Percentiles rank a stretch among this genome's conserved stretches.
These are phyloP conservation scores for Dinoponera quadriceps DNA, from an alignment of 1,140 invertebrate species.

Conservation along the genomic window DNA sequence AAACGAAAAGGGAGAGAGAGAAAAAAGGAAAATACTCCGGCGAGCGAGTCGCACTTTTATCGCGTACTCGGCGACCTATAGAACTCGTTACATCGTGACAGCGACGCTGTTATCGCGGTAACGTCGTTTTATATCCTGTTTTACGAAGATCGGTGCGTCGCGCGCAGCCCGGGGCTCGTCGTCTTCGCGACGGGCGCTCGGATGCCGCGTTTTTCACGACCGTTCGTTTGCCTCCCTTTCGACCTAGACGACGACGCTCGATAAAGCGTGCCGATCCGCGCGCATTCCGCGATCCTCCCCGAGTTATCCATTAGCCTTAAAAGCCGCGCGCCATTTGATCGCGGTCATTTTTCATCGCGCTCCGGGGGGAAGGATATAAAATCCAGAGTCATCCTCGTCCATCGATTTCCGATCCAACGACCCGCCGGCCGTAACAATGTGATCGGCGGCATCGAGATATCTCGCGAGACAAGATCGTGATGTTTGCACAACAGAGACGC, in stretches of 20 bases:
- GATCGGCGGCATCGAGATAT: constrained; percentile 52
- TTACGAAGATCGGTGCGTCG: constrained; percentile 45
- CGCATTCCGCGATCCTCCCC: constrained; percentile 48
- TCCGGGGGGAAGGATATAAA: constrained; percentile 11
- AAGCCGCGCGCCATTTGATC: constrained; percentile 60
- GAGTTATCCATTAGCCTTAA: constrained; percentile 61
- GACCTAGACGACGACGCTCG: constrained; percentile 12
- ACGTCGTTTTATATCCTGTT: constrained; percentile 56
- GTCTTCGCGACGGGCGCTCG: constrained; percentile 35
- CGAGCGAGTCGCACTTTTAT: constrained; percentile 38
- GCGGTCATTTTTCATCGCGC: constrained; percentile 58
- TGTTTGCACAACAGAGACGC: constrained; percentile 48
- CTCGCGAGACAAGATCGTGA: constrained; percentile 45
- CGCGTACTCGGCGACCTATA: constrained; percentile 1
- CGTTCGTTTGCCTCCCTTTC: constrained; percentile 11
- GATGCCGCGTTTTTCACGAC: constrained; percentile 36
- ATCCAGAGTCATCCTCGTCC: constrained; percentile 41
- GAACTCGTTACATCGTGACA: constrained; percentile 28
- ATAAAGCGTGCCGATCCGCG: constrained; percentile 43
- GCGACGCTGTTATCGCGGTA: constrained; percentile 27
- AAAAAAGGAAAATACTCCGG: constrained; percentile 25
- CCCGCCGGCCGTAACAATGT: constrained; percentile 45
- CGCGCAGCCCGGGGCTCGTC: not conserved
- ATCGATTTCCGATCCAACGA: constrained; percentile 33
- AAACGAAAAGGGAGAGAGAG: too few relatives aligned